Percentiles rank a stretch among this genome's conserved stretches.
Conservation (phyloP, 2,888 invertebrate genomes). For the Cloeon dipterum region DNA sequence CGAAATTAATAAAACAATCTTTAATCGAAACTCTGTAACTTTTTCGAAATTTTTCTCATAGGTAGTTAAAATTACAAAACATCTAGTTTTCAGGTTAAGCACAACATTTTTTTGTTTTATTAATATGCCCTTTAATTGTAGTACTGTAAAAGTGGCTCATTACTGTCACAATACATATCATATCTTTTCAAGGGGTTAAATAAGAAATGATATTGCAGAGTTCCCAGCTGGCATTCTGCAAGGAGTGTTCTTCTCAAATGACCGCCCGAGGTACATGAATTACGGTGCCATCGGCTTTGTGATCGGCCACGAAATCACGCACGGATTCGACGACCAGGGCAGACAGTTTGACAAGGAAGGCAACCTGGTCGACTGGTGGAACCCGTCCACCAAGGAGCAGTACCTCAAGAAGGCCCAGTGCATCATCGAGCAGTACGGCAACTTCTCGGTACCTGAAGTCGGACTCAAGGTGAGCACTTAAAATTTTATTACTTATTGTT, state of each 20-base stretch:
- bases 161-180: neutral
- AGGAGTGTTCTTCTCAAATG: conserved; percentile 73
- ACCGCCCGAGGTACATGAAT: conserved; percentile 77
- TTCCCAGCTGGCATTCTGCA: conserved; percentile 86
- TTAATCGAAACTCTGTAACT: too few relatives aligned
- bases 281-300: conserved; percentile 80
- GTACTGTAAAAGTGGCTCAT: too few relatives aligned
- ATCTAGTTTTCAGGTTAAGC: too few relatives aligned
- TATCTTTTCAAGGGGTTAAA: too few relatives aligned
- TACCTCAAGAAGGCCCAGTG: conserved; percentile 71
- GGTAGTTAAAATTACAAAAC: too few relatives aligned
- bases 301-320: conserved; percentile 81
- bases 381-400: conserved; percentile 51
- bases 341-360: conserved; percentile 82
- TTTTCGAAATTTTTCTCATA: too few relatives aligned
- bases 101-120: too few relatives aligned
- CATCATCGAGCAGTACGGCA: conserved; percentile 82
- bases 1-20: too few relatives aligned
- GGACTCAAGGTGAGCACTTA: conserved; percentile 38
- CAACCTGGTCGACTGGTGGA: conserved; percentile 87
- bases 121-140: too few relatives aligned
- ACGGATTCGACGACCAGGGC: conserved; percentile 76
- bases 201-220: conserved; percentile 45
- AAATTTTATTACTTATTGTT: neutral
- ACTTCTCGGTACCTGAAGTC: conserved; percentile 61